Base-by-base conservation (phyloP, 2,888 invertebrate species). In the Sphaerophoria taeniata region DNA sequence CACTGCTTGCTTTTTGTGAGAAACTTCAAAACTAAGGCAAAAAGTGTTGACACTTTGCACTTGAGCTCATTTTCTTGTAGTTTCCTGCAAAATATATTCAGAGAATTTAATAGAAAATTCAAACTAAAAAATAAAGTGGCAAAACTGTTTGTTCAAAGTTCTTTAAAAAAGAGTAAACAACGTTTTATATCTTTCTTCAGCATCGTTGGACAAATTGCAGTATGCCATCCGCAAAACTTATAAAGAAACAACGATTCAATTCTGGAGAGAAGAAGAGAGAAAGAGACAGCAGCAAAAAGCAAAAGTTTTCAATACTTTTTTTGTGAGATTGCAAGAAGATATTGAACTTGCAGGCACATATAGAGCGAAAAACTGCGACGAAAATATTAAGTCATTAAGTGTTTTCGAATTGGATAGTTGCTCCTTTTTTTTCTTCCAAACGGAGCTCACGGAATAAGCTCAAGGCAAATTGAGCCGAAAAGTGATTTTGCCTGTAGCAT, bases 331-430 rank as follows among this genome's bases (percentile, higher is more conserved):
- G 5, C 24, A 24, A 1, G 24, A 24, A 24, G 24, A 24, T 49
- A 34, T 58, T 33, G n/a, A 49, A 65, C 24, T 9, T 67, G 71
- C 33, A 65, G 39, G 14, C n/a, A 43, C 3, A 39, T 11, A 53
- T 31, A 16, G 5, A 33, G 34, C 39, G 16, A 58, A 58, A 47
- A 34, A 16, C 47, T 56, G 65, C 43, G 39, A 24, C 9, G 51
- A 70, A 56, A 58, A 70, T 63, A 74, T 78, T 81, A 75, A 75
- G 75, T 81, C 81, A 75, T 81, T 78, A 83, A 70, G 73, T 73
- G 63, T 49, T 65, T 70, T 33, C 51, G 45, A 78, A 63, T 74
- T 72, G 73, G 63, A 83, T 78, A 71, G 51, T 47, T 51, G 49
- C 16, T 47, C 51, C 39, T 39, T 7, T 39, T 7, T 6, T 34